Evolutionary conservation across 2,113 vertebrate genomes (phyloP).

Genomic region (Podarcis muralis): DNA sequence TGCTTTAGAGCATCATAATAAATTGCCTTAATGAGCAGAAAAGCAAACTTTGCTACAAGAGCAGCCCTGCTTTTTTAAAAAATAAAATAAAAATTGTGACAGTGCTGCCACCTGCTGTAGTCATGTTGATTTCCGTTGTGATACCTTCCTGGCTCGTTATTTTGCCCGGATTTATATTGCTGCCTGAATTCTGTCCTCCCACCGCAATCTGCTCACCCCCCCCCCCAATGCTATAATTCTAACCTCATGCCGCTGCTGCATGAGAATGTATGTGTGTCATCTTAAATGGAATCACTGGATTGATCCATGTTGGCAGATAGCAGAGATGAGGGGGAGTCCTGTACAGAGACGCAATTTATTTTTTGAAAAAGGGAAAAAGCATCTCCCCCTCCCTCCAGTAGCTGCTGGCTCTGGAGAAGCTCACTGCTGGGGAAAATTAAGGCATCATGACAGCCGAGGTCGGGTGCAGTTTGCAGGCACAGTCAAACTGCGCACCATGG

Average conservation of each 20-base stretch:
- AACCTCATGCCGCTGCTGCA: neutral
- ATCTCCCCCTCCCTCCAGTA: neutral
- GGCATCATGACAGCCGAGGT: conserved; percentile 11
- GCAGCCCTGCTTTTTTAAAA: neutral
- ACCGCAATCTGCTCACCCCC: too few species aligned
- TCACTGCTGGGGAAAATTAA: conserved; percentile 15
- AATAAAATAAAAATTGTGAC: neutral
- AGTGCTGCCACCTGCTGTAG: conserved; percentile 63
- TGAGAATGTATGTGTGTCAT: neutral
- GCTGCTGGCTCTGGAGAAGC: neutral
- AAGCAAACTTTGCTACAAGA: neutral
- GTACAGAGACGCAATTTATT: neutral
- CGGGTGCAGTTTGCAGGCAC: conserved; percentile 5
- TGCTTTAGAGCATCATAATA: neutral
- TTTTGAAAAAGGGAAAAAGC: neutral
- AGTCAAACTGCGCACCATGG: neutral
- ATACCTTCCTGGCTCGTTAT: neutral
- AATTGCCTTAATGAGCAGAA: neutral
- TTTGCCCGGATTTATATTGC: neutral
- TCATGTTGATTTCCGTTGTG: neutral
- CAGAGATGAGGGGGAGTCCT: neutral
- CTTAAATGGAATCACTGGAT: neutral
- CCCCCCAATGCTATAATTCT: neutral
- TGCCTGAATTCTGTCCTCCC: neutral
- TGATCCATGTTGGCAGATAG: neutral